These are phyloP conservation scores for Hippoglossus hippoglossus DNA, from an alignment of 2,797 vertebrate genomes.

Conservation along the genomic window DNA sequence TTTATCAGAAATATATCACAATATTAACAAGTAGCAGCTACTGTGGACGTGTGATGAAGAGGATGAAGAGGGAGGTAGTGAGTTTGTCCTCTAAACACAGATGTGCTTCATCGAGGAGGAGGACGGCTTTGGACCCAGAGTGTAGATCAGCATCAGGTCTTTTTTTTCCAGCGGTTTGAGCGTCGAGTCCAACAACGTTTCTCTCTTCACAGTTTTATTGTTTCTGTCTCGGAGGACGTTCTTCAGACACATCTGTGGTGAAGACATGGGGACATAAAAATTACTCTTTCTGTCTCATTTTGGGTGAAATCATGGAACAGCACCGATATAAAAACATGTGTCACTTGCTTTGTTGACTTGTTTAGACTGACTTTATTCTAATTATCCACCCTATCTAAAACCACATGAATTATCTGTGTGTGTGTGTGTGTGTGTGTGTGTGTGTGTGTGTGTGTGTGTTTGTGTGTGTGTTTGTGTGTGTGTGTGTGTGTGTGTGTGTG, in stretches of 20 bases:
- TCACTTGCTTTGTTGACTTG: no score
- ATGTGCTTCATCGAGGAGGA: conserved; percentile 7
- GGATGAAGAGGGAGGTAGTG: no score
- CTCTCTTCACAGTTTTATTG: conserved; percentile 11
- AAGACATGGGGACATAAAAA: background rate
- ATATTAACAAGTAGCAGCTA: no score
- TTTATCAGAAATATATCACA: no score
- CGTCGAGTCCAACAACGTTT: conserved; percentile 32
- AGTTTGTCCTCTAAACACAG: conserved; percentile 38
- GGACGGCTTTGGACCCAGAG: conserved; percentile 46
- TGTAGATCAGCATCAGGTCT: conserved; percentile 64
- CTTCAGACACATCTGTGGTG: conserved; percentile 60
- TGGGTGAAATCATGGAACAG: background rate
- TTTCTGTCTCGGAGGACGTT: conserved; percentile 43
- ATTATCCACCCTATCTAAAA: no score
- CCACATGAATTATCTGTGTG: no score
- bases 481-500: background rate
- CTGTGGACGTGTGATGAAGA: no score
- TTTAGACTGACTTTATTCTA: no score
- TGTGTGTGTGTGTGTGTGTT: background rate
- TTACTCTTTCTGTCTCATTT: no score
- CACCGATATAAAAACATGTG: background rate
- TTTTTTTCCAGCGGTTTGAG: conserved; percentile 56
- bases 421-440: background rate
- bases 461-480: no score